Evolutionary conservation across 2,113 vertebrate genomes (phyloP), one percentile per base, ranked within the genome.

Genomic region (Sander lucioperca): DNA sequence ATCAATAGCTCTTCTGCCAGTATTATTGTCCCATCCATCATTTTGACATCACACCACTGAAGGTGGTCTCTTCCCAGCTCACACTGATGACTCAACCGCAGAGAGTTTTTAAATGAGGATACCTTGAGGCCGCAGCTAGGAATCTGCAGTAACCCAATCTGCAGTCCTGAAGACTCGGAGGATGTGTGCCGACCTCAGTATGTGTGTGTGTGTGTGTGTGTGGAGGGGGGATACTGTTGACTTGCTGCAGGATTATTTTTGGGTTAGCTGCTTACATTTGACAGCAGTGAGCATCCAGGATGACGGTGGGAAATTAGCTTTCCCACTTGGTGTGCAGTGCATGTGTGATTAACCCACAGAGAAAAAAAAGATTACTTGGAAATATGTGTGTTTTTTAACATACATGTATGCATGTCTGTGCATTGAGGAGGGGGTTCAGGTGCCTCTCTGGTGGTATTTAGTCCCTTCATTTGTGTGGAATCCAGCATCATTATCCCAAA

Each of bases 381-480:
- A 69, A 69, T 61, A 27, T 33, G 50, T 56, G 56, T 68, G 63
- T 73, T 70, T 71, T 33, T 82, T 82, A 27, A 85, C 76, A 87
- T 85, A 86, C 73, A 77, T 87, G 75, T 77, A 91, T 84, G 87
- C 85, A 87, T 88, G 87, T 79, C 75, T 67, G 51, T 80, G 83
- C 84, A 90, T 86, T 83, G 88, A 82, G 74, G 69, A 72, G 54
- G 63, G 81, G 83, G 80, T 90, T 91, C 93, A 94, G 94, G 94
- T 94, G 88, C 91, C 91, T 91, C 91, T 92, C 89, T 88, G 87
- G 86, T 88, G 91, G 92, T 91, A 94, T 94, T 94, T 92, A 91
- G 89, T 84, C 72, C 93, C 89, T 94, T 94, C 92, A 95, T 94
- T 93, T 95, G 92, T 90, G 93, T 89, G 93, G 94, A 95, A 95